Base-by-base conservation (phyloP, 1,140 invertebrate species). In the Drosophila kanapiae region DNA sequence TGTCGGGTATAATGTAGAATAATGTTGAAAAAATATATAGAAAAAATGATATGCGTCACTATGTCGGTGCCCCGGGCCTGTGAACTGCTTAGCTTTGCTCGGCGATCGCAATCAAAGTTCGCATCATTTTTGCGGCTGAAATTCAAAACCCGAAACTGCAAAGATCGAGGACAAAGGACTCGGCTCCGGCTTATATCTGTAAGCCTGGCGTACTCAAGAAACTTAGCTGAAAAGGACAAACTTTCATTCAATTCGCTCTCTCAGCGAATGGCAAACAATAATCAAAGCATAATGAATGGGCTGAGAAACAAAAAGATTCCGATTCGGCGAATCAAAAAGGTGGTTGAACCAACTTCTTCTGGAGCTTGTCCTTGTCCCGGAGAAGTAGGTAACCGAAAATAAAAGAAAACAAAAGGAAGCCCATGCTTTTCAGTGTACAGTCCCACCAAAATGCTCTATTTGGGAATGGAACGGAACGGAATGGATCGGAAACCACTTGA, bases 221-320 rank as follows among this genome's bases (percentile, higher is more conserved):
- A 56, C 59, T 75, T 51, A 16, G 38, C 79, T 84, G 48, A 87
- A 86, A 86, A 87, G 82, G 82, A 86, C 80, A 82, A 86, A 75
- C 65, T 88, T 87, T 87, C 70, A 60, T 64, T 65, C 33, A 47
- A 40, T n/a, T 40, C 38, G 6, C 38, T 40, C 14, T 7, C 23
- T 23, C 33, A 54, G 37, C 33, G 67, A 49, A 23, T 23, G 23
- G 23, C 59, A 83, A 82, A 80, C 76, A 84, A 67, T 68, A 83
- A 81, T 69, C 72, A 76, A 53, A 68, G 16, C 58, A 56, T 81
- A 85, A 81, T 70, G 63, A 77, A 77, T 81, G 58, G 58, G 62
- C 54, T 56, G 67, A 37, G 67, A 70, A 72, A 72, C 69, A 72
- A 72, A 71, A 72, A 68, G 38, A 54, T 51, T 56, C 13, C 37